phyloP scores from a whole-genome alignment of 2,888 invertebrate species.

The Cephus spinipes region DNA sequence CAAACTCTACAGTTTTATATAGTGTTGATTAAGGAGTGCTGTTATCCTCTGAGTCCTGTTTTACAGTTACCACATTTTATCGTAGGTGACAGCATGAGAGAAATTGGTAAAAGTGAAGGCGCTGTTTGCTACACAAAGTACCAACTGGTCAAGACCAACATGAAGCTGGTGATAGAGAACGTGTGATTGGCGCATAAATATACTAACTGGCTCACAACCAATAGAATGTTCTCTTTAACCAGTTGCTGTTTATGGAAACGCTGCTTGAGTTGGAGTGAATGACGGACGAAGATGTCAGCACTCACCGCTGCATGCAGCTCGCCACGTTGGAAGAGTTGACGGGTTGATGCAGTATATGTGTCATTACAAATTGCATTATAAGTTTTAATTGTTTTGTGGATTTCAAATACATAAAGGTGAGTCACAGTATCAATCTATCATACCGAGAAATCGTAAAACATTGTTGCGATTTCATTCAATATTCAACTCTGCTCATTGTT shows the following conservation, averaged over 20 bases:
- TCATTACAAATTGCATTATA: conserved; percentile 33
- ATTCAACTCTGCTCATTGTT: neutral
- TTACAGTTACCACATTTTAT: neutral
- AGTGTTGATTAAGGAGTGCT: neutral
- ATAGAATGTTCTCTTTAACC: neutral
- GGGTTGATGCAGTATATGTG: conserved; percentile 47
- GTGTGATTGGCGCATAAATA: neutral
- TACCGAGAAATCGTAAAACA: neutral
- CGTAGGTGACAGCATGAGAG: neutral
- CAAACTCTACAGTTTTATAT: neutral
- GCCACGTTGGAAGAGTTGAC: conserved; percentile 64
- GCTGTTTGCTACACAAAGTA: neutral
- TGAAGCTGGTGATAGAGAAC: neutral
- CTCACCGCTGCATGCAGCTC: conserved; percentile 37
- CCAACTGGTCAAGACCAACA: neutral
- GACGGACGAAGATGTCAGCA: conserved; percentile 39
- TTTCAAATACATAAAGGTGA: conserved; percentile 37
- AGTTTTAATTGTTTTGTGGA: conserved; percentile 25
- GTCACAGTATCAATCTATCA: conserved; percentile 1
- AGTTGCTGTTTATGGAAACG: neutral
- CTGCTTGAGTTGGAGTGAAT: neutral
- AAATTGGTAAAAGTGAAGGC: neutral
- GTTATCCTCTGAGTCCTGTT: neutral
- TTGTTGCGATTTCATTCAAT: neutral
- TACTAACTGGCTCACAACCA: neutral